Percentiles rank a stretch among this genome's conserved stretches.
phyloP scores from a whole-genome alignment of 1,140 invertebrate genomes.

The Diuraphis noxia region DNA sequence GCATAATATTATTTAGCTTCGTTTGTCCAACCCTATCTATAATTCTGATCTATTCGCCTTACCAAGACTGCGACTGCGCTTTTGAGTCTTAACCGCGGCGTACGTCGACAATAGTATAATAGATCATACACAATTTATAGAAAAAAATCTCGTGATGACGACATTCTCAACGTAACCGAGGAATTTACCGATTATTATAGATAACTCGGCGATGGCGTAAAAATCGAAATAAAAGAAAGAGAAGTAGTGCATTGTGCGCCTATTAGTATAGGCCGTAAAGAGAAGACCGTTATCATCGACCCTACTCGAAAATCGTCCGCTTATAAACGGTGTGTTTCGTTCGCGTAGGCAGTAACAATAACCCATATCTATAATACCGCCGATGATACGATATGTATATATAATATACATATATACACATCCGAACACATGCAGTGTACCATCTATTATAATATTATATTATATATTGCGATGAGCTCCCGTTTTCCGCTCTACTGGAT shows the following conservation, averaged over 20 bases:
- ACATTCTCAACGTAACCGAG: not conserved
- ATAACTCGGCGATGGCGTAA: not conserved
- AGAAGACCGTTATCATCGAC: not conserved
- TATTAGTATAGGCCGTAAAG: not conserved
- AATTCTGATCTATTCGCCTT: not conserved
- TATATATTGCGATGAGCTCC: conserved; percentile 4
- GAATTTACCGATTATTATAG: conserved; percentile 15
- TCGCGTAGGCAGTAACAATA: not conserved
- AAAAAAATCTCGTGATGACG: not conserved
- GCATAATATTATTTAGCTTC: not conserved
- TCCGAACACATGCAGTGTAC: not conserved
- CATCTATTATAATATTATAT: not conserved
- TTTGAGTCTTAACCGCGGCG: not conserved
- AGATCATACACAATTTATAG: not conserved
- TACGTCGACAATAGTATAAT: not conserved
- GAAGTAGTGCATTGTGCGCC: not conserved
- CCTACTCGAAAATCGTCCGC: conserved; percentile 7
- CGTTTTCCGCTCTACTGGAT: conserved; percentile 49
- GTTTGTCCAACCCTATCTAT: not conserved
- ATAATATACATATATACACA: not conserved
- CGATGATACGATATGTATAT: not conserved
- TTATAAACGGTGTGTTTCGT: conserved; percentile 12
- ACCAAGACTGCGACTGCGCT: not conserved
- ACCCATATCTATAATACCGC: not conserved
- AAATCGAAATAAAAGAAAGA: not conserved